Evolutionary conservation across 2,113 vertebrate species (phyloP), one percentile per base, ranked within the genome.

Genomic region (Proteles cristata): DNA sequence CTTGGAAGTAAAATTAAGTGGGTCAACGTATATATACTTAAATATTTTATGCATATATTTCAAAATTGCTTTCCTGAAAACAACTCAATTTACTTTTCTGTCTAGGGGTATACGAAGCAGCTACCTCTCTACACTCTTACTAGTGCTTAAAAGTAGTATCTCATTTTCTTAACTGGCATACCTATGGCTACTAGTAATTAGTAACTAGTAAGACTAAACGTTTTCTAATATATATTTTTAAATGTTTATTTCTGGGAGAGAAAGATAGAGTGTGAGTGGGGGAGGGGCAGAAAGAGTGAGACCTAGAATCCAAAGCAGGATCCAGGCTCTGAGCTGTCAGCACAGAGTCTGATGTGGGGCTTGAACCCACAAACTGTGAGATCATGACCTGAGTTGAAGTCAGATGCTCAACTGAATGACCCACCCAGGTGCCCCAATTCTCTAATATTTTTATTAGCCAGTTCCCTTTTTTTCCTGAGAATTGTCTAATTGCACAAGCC

Each of bases 21-120:
- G 43, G 43, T 96, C 61, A 48, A 91, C 88, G 23, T 82, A 4
- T 53, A 61, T 43, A 11, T 43, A 69, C 48, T 85, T 92, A 65
- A 71, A 88, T 39, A 33, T 45, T 77, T 55, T 55, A 65, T 76
- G 35, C 19, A 61, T 50, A 3, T 92, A 77, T 86, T 90, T 92
- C 16, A 55, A 79, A 88, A 31, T 84, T 88, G 12, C 17, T 92
- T 88, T 92, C n/a, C 88, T 69, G 61, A 92, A 88, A 55, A 65
- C 35, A 89, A 63, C 25, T 45, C 58, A n/a, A 33, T 55, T 80
- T 58, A 33, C 33, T 23, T 93, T 77, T 50, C 48, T 68, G 28
- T 43, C 26, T 53, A 77, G 23, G 33, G 69, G 14, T 35, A 63
- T 69, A 23, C 58, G 73, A 92, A 8, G 19, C 14, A 88, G 23